A percentile compares a stretch with the other conserved stretches of the same genome.
Evolutionary conservation across 2,888 invertebrate species (phyloP).

Genomic region (Campoletis raptor): DNA sequence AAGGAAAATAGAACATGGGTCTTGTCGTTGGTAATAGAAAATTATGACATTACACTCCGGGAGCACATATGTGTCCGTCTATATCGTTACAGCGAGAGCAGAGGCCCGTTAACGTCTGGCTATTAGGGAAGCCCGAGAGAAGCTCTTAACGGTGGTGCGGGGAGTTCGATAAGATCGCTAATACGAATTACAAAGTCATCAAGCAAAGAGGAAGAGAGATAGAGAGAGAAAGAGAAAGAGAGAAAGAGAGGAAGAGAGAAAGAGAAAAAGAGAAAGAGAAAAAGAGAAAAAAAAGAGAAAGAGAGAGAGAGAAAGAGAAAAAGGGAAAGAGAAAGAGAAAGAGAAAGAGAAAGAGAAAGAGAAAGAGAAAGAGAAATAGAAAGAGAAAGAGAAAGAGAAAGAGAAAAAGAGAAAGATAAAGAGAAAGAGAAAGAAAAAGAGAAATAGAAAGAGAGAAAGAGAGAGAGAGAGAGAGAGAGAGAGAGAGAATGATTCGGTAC

Average conservation of each 20-base stretch:
- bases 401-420: too few species aligned
- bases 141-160: conserved; percentile 27
- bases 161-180: conserved; percentile 72
- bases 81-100: background rate
- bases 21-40: conserved; percentile 56
- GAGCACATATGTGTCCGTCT: conserved; percentile 1
- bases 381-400: too few species aligned
- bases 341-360: too few species aligned
- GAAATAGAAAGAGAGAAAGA: too few species aligned
- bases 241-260: conserved; percentile 1
- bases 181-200: conserved; percentile 75
- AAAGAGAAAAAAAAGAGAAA: too few species aligned
- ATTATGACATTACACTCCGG: conserved; percentile 57
- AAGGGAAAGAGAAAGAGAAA: too few species aligned
- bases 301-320: too few species aligned
- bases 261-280: background rate
- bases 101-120: conserved; percentile 66
- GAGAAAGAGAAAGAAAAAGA: too few species aligned
- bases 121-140: conserved; percentile 66
- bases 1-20: conserved; percentile 8
- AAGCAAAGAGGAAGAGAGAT: conserved; percentile 51
- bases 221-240: conserved; percentile 2
- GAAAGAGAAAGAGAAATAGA: too few species aligned
- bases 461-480: too few species aligned
- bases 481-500: background rate